Evolutionary conservation across 2,113 vertebrate species (phyloP).

Genomic region (Aldabrachelys gigantea): DNA sequence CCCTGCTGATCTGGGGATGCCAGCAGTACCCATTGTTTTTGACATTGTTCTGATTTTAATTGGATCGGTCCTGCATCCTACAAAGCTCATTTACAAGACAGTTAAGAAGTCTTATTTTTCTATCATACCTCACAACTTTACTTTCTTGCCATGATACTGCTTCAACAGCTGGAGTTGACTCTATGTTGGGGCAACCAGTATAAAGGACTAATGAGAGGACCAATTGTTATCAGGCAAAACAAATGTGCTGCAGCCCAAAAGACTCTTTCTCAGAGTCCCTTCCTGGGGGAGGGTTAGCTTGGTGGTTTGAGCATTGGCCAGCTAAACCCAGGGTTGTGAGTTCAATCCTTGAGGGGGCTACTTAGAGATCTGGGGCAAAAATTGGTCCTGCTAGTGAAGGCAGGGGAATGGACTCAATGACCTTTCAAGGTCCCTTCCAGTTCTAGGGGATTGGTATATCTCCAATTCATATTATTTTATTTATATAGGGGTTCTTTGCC

Average conservation of each 20-base stretch:
- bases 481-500: not conserved
- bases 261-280: not conserved
- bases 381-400: no score
- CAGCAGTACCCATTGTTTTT: rapidly evolving
- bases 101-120: not conserved
- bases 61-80: not conserved
- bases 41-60: not conserved
- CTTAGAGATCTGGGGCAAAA: no score
- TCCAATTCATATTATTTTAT: no score
- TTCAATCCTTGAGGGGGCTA: no score
- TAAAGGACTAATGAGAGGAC: not conserved
- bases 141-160: not conserved
- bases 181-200: not conserved
- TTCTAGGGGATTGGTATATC: no score
- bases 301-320: no score
- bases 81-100: not conserved
- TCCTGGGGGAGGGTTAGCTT: not conserved
- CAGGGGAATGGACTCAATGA: no score
- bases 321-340: no score
- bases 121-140: not conserved
- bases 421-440: no score
- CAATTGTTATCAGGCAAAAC: not conserved
- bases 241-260: not conserved
- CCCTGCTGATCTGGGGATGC: not conserved
- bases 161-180: not conserved